Evolutionary conservation across 2,888 invertebrate species (phyloP).

Genomic region (Griposia aprilina): DNA sequence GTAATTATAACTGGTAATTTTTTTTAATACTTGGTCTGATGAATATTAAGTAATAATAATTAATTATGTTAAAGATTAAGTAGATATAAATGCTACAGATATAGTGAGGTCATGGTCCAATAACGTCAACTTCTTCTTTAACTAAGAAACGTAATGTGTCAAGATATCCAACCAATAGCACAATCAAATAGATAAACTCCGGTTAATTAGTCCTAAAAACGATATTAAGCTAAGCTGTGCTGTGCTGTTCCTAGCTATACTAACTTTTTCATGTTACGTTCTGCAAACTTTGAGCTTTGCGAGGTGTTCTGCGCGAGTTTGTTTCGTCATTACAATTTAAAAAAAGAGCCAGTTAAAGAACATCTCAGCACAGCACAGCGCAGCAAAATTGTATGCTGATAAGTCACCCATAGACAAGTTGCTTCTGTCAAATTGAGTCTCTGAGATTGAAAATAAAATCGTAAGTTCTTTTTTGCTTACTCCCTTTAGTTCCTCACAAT

Average conservation of each 20-base stretch:
- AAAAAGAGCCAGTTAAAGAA: background rate
- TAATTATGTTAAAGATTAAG: background rate
- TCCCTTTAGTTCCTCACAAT: conserved; percentile 48
- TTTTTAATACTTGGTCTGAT: too few species aligned
- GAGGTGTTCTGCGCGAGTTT: background rate
- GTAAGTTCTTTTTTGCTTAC: background rate
- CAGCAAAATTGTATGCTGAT: background rate
- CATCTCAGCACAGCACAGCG: background rate
- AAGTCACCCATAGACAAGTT: background rate
- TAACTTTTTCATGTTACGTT: background rate
- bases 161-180: background rate
- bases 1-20: background rate
- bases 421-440: conserved; percentile 1
- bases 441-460: background rate
- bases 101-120: background rate
- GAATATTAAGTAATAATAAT: background rate
- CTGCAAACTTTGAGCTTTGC: background rate
- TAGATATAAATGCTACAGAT: background rate
- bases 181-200: background rate
- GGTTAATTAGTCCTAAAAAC: background rate
- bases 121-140: background rate
- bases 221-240: background rate
- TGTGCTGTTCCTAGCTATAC: background rate
- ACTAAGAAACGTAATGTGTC: background rate
- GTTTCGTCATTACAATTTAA: background rate